phyloP scores from a whole-genome alignment of 2,797 vertebrate species.

The Trachurus trachurus region DNA sequence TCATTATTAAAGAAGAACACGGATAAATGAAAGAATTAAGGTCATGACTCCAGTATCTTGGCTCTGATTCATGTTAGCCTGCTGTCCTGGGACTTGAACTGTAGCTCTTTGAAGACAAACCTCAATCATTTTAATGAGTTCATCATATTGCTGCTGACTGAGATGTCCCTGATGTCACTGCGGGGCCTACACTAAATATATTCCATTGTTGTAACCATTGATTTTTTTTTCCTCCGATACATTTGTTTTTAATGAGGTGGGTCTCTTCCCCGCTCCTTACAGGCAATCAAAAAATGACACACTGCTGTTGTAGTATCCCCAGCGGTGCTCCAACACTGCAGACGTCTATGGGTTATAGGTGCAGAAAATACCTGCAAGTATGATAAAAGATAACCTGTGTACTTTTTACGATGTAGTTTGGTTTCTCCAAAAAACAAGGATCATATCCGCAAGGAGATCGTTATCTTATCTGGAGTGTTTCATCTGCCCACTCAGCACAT shows the following conservation, averaged over 20 bases:
- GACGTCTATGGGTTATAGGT: conserved; percentile 35
- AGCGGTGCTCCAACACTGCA: conserved; percentile 21
- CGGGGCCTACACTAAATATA: conserved; percentile 66
- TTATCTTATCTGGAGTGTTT: conserved; percentile 7
- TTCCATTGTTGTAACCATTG: conserved; percentile 79
- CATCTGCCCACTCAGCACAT: background rate
- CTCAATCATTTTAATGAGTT: conserved; percentile 83
- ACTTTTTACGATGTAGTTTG: conserved; percentile 21
- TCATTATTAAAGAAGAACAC: conserved; percentile 70
- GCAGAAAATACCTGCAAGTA: conserved; percentile 14
- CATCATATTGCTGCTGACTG: conserved; percentile 70
- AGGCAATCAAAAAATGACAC: conserved; percentile 64
- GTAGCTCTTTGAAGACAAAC: conserved; percentile 73
- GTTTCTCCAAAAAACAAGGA: conserved; percentile 12
- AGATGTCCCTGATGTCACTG: conserved; percentile 73
- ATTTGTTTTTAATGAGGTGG: conserved; percentile 75
- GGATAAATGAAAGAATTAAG: conserved; percentile 75
- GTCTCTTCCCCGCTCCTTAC: conserved; percentile 46
- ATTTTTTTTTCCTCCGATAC: conserved; percentile 61
- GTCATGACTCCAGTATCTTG: conserved; percentile 60
- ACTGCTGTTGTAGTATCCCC: conserved; percentile 32
- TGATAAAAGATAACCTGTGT: background rate
- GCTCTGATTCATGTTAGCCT: conserved; percentile 69
- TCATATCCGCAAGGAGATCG: background rate
- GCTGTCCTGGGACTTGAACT: conserved; percentile 74